phyloP scores from a whole-genome alignment of 2,113 vertebrate genomes.

The Epinephelus moara region DNA sequence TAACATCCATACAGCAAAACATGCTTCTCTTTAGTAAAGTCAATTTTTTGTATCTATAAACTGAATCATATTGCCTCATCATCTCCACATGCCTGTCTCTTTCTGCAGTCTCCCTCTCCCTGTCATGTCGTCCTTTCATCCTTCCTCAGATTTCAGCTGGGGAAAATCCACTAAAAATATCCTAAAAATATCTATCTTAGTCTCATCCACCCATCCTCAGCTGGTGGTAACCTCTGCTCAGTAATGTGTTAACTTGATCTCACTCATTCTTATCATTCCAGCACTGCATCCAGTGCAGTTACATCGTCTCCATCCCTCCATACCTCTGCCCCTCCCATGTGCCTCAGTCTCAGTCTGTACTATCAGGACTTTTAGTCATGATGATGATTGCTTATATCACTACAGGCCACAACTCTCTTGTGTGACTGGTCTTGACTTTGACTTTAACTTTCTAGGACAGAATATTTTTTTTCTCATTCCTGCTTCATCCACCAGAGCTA shows the following conservation, averaged over 20 bases:
- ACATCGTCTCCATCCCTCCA: slow-evolving; percentile 23
- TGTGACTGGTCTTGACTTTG: slow-evolving; percentile 1
- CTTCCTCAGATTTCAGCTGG: slow-evolving; percentile 13
- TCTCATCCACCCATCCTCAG: slow-evolving; percentile 18
- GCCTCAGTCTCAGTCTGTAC: background rate
- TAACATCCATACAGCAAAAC: background rate
- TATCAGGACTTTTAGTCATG: background rate
- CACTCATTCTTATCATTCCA: slow-evolving; percentile 16
- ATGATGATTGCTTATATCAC: background rate
- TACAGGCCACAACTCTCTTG: background rate
- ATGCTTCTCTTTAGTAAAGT: background rate
- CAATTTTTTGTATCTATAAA: slow-evolving; percentile 13
- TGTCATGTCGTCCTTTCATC: slow-evolving; percentile 20
- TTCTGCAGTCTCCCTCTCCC: slow-evolving; percentile 4
- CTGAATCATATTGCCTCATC: slow-evolving; percentile 16
- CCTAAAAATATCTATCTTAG: slow-evolving; percentile 26
- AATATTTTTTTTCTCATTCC: background rate
- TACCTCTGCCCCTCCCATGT: background rate
- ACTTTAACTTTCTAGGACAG: background rate
- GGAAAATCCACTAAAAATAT: slow-evolving; percentile 30
- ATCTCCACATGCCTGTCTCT: slow-evolving; percentile 14
- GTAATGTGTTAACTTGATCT: background rate
- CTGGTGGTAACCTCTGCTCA: slow-evolving; percentile 11
- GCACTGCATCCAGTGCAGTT: background rate
- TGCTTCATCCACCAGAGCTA: background rate